A percentile compares a stretch with the other conserved stretches of the same genome.
Conservation (phyloP, 2,888 invertebrate species). For the Andrena praecox region DNA sequence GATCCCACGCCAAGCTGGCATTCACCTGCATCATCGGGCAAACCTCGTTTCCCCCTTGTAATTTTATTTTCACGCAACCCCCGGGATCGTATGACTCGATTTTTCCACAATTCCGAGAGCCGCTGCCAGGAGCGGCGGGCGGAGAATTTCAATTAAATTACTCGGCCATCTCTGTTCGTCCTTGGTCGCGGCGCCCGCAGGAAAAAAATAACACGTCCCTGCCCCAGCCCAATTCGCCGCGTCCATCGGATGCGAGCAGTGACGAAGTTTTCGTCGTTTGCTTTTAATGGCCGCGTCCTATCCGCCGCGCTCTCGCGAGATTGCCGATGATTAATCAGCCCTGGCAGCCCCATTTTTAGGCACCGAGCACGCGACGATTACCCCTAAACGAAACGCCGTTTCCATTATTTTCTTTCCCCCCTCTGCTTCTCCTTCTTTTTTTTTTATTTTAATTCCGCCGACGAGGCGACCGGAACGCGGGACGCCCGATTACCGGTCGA, state of each 20-base stretch:
- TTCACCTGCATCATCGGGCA: constrained; percentile 81
- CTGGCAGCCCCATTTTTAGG: constrained; percentile 79
- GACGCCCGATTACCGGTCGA: constrained; percentile 34
- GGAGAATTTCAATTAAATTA: constrained; percentile 81
- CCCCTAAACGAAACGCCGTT: constrained; percentile 60
- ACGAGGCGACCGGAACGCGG: constrained; percentile 17
- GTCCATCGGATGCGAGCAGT: constrained; percentile 65
- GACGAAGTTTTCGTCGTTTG: constrained; percentile 80
- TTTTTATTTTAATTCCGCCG: constrained; percentile 51
- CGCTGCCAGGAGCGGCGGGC: background rate
- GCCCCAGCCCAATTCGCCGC: constrained; percentile 52
- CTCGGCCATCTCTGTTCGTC: constrained; percentile 55
- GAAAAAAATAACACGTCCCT: constrained; percentile 67
- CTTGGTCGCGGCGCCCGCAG: constrained; percentile 29
- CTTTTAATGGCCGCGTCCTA: constrained; percentile 78
- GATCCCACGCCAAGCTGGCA: constrained; percentile 57
- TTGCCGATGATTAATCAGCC: constrained; percentile 82
- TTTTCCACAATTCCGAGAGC: constrained; percentile 81
- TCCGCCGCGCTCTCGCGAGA: constrained; percentile 76
- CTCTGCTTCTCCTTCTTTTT: background rate
- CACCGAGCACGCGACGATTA: constrained; percentile 65
- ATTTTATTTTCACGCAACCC: constrained; percentile 82
- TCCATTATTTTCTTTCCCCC: constrained; percentile 38
- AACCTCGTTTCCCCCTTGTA: constrained; percentile 80
- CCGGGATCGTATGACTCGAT: constrained; percentile 82